phyloP scores from a whole-genome alignment of 2,797 vertebrate species.

The Hozukius guyotensis region DNA sequence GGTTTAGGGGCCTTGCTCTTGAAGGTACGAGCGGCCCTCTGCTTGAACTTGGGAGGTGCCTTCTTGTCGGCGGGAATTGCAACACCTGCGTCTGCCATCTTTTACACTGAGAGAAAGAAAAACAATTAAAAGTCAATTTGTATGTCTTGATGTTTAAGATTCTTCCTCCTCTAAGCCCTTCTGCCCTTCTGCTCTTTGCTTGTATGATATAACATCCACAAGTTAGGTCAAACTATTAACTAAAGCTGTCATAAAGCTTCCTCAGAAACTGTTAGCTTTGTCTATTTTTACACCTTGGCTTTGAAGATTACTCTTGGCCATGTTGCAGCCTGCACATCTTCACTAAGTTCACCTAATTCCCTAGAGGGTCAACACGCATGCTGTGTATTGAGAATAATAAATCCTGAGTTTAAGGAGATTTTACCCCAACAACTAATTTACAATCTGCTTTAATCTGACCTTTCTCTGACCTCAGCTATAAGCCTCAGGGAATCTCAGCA shows the following conservation, averaged over 20 bases:
- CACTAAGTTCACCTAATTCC: slow-evolving; percentile 30
- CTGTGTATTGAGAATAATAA: neutral
- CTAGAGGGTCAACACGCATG: neutral
- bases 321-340: neutral
- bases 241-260: slow-evolving; percentile 19
- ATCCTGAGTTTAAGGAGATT: slow-evolving; percentile 10
- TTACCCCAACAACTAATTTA: slow-evolving; percentile 1
- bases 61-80: slow-evolving; percentile 75
- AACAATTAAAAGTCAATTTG: neutral
- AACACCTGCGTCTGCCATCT: slow-evolving; percentile 62
- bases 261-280: slow-evolving; percentile 52
- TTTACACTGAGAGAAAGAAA: slow-evolving; percentile 24
- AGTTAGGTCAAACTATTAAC: slow-evolving; percentile 22
- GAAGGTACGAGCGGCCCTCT: slow-evolving; percentile 83
- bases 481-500: neutral
- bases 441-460: slow-evolving; percentile 9
- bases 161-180: neutral
- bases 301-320: slow-evolving; percentile 52
- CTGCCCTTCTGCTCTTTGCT: neutral
- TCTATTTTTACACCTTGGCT: slow-evolving; percentile 63
- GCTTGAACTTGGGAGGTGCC: slow-evolving; percentile 85
- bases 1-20: slow-evolving; percentile 88
- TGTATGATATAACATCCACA: slow-evolving; percentile 35
- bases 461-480: neutral
- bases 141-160: neutral